Evolutionary conservation across 2,888 invertebrate species (phyloP).

Genomic region (Protonemura montana): DNA sequence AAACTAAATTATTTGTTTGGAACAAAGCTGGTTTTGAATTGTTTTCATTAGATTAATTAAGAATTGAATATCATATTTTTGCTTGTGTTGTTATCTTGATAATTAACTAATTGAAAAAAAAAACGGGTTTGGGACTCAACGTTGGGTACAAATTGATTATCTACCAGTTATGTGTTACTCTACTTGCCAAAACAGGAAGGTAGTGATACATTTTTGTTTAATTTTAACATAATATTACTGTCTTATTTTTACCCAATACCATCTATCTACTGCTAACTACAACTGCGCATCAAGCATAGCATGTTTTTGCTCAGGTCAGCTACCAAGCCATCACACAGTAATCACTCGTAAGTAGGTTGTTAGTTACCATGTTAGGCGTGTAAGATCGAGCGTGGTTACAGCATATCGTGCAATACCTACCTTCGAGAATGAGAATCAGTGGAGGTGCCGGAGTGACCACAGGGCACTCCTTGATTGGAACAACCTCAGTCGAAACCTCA

Average conservation of each 20-base stretch:
- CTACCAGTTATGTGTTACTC: background rate
- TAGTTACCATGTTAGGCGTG: background rate
- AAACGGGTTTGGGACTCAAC: background rate
- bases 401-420: constrained; percentile 62
- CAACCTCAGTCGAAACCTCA: constrained; percentile 25
- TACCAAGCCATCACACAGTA: background rate
- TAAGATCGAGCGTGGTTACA: background rate
- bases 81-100: background rate
- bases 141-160: background rate
- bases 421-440: constrained; percentile 85
- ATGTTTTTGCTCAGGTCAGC: background rate
- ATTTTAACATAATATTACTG: background rate
- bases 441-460: constrained; percentile 68
- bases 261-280: background rate
- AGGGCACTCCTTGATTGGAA: constrained; percentile 54
- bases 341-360: background rate
- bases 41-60: background rate
- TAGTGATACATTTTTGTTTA: too few species aligned
- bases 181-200: background rate
- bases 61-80: background rate
- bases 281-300: background rate
- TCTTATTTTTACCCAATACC: background rate
- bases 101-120: background rate
- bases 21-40: background rate
- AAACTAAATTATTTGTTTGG: background rate